Percentiles rank a stretch among this genome's conserved stretches.
These are phyloP conservation scores for Aphaenogaster ashmeadi DNA, from an alignment of 1,140 invertebrate genomes.

Conservation along the genomic window DNA sequence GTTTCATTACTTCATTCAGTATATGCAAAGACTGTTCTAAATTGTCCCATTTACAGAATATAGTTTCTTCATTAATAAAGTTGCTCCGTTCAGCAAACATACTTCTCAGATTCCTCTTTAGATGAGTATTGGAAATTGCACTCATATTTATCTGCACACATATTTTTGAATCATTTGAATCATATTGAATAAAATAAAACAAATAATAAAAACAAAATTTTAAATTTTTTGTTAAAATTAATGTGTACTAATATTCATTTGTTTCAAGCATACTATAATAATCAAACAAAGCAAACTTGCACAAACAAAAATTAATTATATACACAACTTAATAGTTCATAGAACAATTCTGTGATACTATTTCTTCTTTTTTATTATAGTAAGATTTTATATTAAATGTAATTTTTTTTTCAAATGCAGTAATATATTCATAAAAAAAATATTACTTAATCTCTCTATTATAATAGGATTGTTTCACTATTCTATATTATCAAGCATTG, in stretches of 20 bases:
- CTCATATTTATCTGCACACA: constrained; percentile 52
- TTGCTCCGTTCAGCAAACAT: constrained; percentile 48
- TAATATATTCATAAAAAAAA: neutral
- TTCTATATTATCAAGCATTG: neutral
- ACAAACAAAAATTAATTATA: neutral
- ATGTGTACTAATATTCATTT: neutral
- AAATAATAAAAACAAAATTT: neutral
- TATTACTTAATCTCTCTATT: neutral
- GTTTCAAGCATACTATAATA: neutral
- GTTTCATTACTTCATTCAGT: constrained; percentile 70
- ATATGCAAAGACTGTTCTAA: constrained; percentile 68
- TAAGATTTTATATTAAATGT: neutral
- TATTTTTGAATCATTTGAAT: constrained; percentile 5
- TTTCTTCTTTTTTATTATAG: neutral
- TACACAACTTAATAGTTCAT: neutral
- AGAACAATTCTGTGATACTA: constrained; percentile 1
- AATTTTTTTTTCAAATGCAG: neutral
- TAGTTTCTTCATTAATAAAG: constrained; percentile 23
- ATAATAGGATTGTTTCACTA: neutral
- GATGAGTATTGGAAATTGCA: constrained; percentile 40
- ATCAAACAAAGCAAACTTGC: neutral
- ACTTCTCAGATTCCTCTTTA: constrained; percentile 59
- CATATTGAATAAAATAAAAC: neutral
- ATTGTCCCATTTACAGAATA: constrained; percentile 74
- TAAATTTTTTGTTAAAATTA: constrained; percentile 38